phyloP scores from a whole-genome alignment of 92 coral and sea anemone species.

The Anthopleura xanthogrammica region DNA sequence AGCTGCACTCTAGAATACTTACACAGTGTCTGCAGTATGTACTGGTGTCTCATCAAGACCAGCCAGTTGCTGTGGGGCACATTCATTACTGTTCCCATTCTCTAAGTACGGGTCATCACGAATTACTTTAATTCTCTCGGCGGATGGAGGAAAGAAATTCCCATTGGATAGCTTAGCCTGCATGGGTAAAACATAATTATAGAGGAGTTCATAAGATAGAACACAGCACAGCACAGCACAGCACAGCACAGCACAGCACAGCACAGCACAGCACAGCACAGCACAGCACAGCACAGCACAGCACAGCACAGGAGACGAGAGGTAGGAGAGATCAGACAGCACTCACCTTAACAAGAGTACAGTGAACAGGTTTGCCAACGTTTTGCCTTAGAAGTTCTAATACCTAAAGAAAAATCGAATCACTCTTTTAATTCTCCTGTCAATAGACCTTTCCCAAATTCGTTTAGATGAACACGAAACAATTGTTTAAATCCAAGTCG shows the following conservation, averaged over 20 bases:
- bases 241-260: background rate
- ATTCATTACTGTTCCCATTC: slow-evolving; percentile 18
- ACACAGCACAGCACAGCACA: background rate
- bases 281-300: no score
- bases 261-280: no score
- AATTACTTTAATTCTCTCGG: slow-evolving; percentile 69
- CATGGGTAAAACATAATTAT: background rate
- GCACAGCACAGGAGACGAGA: no score
- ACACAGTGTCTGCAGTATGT: slow-evolving; percentile 83
- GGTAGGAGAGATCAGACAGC: background rate
- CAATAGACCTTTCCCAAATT: no score
- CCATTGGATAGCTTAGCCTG: slow-evolving; percentile 71
- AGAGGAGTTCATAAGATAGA: background rate
- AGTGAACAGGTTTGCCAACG: slow-evolving; percentile 68
- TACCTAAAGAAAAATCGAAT: slow-evolving; percentile 27
- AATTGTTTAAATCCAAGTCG: no score
- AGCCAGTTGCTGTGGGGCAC: slow-evolving; percentile 83
- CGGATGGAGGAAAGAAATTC: slow-evolving; percentile 64
- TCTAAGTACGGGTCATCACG: slow-evolving; percentile 69
- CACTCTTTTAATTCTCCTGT: no score
- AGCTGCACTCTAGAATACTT: background rate
- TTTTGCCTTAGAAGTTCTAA: slow-evolving; percentile 63
- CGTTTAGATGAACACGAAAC: no score
- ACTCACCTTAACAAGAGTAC: slow-evolving; percentile 73
- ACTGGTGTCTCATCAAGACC: slow-evolving; percentile 86